Conservation (phyloP, 2,113 vertebrate species). For the Tor tambroides region DNA sequence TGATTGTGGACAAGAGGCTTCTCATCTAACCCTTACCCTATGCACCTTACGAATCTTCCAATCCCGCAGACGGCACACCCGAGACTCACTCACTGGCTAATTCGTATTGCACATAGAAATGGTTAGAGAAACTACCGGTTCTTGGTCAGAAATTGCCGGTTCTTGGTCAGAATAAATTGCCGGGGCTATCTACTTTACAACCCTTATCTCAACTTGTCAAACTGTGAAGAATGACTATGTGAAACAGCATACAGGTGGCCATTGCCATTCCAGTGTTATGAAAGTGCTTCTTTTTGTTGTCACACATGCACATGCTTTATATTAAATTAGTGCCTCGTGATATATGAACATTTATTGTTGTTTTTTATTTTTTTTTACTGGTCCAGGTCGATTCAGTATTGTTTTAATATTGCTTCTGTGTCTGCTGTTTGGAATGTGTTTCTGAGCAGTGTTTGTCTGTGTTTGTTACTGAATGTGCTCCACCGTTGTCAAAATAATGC, state of each 20-base stretch:
- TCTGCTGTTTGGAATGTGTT: not conserved
- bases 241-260: no score
- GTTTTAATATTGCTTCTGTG: not conserved
- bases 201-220: no score
- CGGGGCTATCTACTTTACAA: no score
- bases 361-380: not conserved
- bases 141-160: not conserved
- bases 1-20: not conserved
- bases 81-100: not conserved
- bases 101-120: not conserved
- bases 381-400: not conserved
- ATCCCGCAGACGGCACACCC: not conserved
- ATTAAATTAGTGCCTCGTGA: no score
- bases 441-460: not conserved
- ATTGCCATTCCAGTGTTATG: no score
- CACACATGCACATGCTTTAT: not conserved
- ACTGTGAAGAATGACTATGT: no score
- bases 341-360: not conserved
- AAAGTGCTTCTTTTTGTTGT: not conserved
- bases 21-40: not conserved
- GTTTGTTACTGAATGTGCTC: not conserved
- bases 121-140: not conserved
- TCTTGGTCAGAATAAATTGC: not conserved
- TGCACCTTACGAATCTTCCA: no score
- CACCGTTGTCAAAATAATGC: conserved; percentile 4